Base-by-base conservation (phyloP, 2,797 vertebrate species). In the Gouania willdenowi region DNA sequence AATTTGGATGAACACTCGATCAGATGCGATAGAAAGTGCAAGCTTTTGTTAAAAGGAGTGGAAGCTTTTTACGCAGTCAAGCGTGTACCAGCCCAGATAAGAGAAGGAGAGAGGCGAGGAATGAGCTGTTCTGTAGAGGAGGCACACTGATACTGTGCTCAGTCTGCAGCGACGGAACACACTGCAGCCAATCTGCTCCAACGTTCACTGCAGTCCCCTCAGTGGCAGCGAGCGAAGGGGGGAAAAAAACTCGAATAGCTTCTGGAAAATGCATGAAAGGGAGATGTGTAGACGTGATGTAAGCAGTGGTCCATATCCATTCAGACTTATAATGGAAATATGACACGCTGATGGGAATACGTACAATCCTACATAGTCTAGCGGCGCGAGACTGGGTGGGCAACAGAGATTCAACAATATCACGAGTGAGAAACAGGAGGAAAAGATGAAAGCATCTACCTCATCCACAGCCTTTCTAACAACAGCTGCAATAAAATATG, bases 251-350 rank as follows among this genome's bases (percentile, higher is more conserved):
- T 20, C 19, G 45, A 47, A 54, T 43, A 34, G 35, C 45, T 57
- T 26, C 59, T 65, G 66, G 65, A 71, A 77, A 77, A 68, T 59
- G 58, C 44, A 75, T 64, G 54, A 78, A 54, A 54, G 60, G 22
- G 33, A 67, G 69, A 77, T 66, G 59, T 56, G 54, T 71, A 61
- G 66, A 74, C 72, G 57, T 45, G 72, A 75, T 65, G 50, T 61
- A 49, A 35, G 69, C 74, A 59, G 71, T 22, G 41, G 71, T 37
- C 58, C 71, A 39, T 63, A 62, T 71, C 67, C 50, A 71, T 55
- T 71, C 56, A 68, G 57, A 63, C 66, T 71, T 60, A 50, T 67
- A 74, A 80, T 80, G 72, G 68, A 71, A 81, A 78, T 73, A 55
- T 54, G 53, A 69, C 58, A 56, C 6, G 26, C 33, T 25, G 26